phyloP scores from a whole-genome alignment of 2,113 vertebrate species.

The Eira barbara region DNA sequence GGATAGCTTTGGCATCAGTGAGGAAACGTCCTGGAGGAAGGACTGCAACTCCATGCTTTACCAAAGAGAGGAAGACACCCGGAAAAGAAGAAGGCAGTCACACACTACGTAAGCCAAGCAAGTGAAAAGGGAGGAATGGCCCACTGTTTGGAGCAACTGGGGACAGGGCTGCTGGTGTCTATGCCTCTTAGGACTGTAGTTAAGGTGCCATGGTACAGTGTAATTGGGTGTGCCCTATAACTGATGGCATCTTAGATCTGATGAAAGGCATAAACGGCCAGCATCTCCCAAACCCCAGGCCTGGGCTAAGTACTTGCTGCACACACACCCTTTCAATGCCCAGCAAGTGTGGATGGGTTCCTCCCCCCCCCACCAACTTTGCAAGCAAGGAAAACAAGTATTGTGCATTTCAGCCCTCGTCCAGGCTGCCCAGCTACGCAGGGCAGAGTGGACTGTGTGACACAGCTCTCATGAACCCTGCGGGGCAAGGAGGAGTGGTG shows the following conservation, averaged over 20 bases:
- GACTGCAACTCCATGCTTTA: neutral
- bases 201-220: rapidly evolving
- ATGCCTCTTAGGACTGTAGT: rapidly evolving
- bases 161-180: neutral
- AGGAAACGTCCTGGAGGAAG: neutral
- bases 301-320: too few species aligned
- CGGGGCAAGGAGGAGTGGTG: rapidly evolving
- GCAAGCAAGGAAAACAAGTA: neutral
- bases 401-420: neutral
- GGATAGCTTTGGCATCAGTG: too few species aligned
- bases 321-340: neutral
- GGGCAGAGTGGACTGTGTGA: neutral
- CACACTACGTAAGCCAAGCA: neutral
- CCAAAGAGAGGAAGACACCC: neutral
- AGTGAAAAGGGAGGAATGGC: neutral
- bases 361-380: neutral
- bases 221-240: neutral
- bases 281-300: neutral
- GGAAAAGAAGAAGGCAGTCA: neutral
- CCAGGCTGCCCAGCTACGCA: neutral
- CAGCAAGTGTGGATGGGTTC: neutral
- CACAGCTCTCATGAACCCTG: rapidly evolving
- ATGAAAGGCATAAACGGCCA: neutral
- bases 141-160: rapidly evolving
- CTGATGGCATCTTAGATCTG: neutral